Evolutionary conservation across 2,888 invertebrate species (phyloP).

Genomic region (Drosophila merina): DNA sequence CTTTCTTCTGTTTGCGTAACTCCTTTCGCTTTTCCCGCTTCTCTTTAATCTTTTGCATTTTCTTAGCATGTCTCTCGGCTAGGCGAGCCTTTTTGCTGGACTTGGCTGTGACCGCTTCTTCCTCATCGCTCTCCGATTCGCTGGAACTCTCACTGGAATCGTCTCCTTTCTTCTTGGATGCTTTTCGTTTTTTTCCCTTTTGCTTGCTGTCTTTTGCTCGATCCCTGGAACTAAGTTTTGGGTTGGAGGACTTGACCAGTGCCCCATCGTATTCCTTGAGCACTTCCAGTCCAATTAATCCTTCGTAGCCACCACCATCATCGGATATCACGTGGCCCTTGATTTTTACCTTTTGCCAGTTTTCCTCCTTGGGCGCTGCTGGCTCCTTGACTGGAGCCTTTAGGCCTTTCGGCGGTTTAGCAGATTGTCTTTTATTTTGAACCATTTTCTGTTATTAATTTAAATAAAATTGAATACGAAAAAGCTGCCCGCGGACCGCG

Average conservation of each 20-base stretch:
- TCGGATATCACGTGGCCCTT: slow-evolving; percentile 85
- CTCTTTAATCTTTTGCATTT: slow-evolving; percentile 62
- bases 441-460: slow-evolving; percentile 24
- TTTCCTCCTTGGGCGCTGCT: slow-evolving; percentile 23
- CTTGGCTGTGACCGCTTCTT: slow-evolving; percentile 13
- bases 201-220: slow-evolving; percentile 36
- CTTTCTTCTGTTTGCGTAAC: slow-evolving; percentile 44
- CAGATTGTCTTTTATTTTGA: slow-evolving; percentile 20
- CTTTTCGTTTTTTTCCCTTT: slow-evolving; percentile 62
- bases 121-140: slow-evolving; percentile 35
- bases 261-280: slow-evolving; percentile 87
- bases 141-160: slow-evolving; percentile 38
- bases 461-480: neutral
- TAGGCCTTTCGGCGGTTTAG: slow-evolving; percentile 8
- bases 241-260: slow-evolving; percentile 84
- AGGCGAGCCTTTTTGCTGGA: slow-evolving; percentile 69
- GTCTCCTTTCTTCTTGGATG: slow-evolving; percentile 27
- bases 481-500: slow-evolving; percentile 37
- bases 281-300: slow-evolving; percentile 91
- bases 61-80: slow-evolving; percentile 59
- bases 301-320: slow-evolving; percentile 86
- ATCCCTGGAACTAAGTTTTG: slow-evolving; percentile 50
- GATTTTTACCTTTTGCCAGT: slow-evolving; percentile 88
- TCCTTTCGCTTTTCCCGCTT: slow-evolving; percentile 61
- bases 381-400: slow-evolving; percentile 8